phyloP scores from a whole-genome alignment of 2,113 vertebrate genomes.

The Terrapene triunguis region DNA sequence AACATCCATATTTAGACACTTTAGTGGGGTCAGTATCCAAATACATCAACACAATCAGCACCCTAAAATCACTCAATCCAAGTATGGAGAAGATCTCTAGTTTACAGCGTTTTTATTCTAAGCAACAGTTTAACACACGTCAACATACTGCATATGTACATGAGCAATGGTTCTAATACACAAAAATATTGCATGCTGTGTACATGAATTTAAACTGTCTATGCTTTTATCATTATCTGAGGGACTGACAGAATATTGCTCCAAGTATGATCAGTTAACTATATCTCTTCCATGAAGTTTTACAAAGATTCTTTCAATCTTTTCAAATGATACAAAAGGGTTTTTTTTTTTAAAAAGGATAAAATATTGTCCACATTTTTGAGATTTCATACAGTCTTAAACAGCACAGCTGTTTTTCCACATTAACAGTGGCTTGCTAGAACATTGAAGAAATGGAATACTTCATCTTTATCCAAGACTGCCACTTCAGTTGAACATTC shows the following conservation, averaged over 20 bases:
- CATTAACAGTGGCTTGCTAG: slow-evolving; percentile 91
- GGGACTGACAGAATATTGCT: background rate
- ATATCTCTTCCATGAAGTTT: background rate
- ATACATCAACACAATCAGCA: background rate
- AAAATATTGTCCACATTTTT: background rate
- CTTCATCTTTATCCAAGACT: slow-evolving; percentile 94
- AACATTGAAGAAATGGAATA: slow-evolving; percentile 98
- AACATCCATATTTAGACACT: background rate
- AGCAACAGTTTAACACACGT: background rate
- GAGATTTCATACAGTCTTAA: slow-evolving; percentile 1
- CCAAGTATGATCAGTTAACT: background rate
- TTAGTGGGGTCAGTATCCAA: background rate
- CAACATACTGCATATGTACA: slow-evolving; percentile 4
- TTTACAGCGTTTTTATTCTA: slow-evolving; percentile 47
- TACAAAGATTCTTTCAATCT: slow-evolving; percentile 12
- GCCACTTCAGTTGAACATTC: slow-evolving; percentile 95
- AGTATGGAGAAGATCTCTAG: background rate
- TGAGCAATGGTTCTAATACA: slow-evolving; percentile 31
- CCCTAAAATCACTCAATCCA: background rate
- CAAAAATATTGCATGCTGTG: slow-evolving; percentile 31
- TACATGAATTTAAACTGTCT: slow-evolving; percentile 48
- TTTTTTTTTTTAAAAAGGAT: background rate
- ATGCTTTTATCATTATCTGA: background rate
- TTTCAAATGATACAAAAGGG: background rate
- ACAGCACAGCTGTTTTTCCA: background rate